Evolutionary conservation across 2,888 invertebrate genomes (phyloP), one percentile per base, ranked within the genome.

Genomic region (Timema podura): DNA sequence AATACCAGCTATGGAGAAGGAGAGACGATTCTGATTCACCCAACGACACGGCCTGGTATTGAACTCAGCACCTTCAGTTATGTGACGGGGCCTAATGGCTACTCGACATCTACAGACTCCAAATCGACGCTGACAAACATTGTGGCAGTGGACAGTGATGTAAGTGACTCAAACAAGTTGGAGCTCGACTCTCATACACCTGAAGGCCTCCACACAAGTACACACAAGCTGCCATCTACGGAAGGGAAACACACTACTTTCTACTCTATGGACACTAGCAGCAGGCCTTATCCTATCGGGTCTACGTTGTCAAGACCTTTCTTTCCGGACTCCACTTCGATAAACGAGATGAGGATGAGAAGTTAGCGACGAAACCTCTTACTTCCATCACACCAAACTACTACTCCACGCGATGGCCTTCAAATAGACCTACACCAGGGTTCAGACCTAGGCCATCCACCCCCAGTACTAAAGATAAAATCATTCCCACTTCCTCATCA

Each of bases 401-500:
- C 64, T 69, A 70, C 71, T 64, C 73, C 48, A 68, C 71, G 16
- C 59, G 68, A 11, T 64, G 68, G 68, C 65, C 69, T 67, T 67
- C 70, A 9, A 71, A 51, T 16, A 68, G 68, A 46, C 71, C 54
- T 13, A 44, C 61, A 11, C 61, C 61, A 6, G 61, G 61, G 7
- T 5, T 44, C 5, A 61, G 76, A 79, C 78, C 49, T 71, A 30
- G 80, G 5, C 65, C n/a, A 11, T 2, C 16, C 46, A 65, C 46
- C 65, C 44, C 44, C 11, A 9, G 8, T n/a, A 9, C 65, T 10
- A 47, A 65, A 11, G 46, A 65, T 10, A n/a, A 15, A 30, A 7
- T 80, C 0, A 80, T 80, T 0, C 80, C 80, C 0, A 78, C 79
- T 77, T 76, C 75, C 0, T 72, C 75, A n/a, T 75, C 75, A 0